These are phyloP conservation scores for Tetranychus truncatus DNA, from an alignment of 2,888 invertebrate genomes.

Conservation along the genomic window DNA sequence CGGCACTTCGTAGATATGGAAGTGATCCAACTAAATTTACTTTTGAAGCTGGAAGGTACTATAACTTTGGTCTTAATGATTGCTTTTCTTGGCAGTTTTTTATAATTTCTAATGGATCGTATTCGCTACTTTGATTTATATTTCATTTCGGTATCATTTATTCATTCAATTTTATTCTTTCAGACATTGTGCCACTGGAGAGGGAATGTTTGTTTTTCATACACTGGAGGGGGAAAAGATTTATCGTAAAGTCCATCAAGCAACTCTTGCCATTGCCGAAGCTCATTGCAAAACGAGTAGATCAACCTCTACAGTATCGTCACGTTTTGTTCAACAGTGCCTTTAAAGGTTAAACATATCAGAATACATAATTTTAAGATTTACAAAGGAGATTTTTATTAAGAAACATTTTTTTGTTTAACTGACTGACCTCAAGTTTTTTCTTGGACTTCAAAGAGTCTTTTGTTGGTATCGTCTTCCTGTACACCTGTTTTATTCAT, in stretches of 20 bases:
- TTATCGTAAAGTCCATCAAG: conserved; percentile 29
- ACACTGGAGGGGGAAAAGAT: conserved; percentile 29
- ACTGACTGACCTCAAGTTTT: too few species aligned
- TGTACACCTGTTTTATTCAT: too few species aligned
- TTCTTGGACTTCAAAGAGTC: too few species aligned
- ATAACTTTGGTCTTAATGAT: too few species aligned
- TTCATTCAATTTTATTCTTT: conserved; percentile 17
- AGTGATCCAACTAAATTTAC: conserved; percentile 30
- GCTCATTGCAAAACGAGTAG: conserved; percentile 22
- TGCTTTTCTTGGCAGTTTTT: not conserved
- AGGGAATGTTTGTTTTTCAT: conserved; percentile 30
- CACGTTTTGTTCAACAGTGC: not conserved
- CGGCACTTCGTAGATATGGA: conserved; percentile 29
- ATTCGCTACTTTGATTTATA: not conserved
- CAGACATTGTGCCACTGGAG: conserved; percentile 30
- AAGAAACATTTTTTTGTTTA: too few species aligned
- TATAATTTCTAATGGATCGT: not conserved
- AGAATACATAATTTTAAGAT: not conserved
- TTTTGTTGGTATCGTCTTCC: too few species aligned
- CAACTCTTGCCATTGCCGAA: conserved; percentile 28
- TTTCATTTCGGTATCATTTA: not conserved
- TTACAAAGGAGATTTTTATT: not conserved
- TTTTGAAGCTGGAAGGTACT: conserved; percentile 30
- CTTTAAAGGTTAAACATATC: not conserved
- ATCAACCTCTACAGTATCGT: not conserved